A percentile compares a stretch with the other conserved stretches of the same genome.
These are phyloP conservation scores for Dasyornis broadbenti DNA, from an alignment of 2,113 vertebrate species.

Conservation along the genomic window DNA sequence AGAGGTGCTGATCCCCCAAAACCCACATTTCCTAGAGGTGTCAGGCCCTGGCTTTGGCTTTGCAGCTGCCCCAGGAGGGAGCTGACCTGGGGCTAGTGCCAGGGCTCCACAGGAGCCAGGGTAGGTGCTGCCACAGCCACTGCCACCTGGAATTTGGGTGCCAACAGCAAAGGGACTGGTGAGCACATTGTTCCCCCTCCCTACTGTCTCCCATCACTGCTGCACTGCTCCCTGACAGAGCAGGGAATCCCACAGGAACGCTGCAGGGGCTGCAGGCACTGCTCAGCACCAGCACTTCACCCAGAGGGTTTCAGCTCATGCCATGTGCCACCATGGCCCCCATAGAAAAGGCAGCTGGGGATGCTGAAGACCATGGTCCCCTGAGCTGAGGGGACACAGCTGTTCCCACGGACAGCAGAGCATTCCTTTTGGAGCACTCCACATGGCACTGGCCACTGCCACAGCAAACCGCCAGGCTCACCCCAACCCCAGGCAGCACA, in stretches of 20 bases:
- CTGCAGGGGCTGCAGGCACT: not conserved
- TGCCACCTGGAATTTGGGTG: not conserved
- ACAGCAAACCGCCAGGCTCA: accelerated
- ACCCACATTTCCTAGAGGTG: too few relatives aligned
- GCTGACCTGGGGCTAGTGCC: not conserved
- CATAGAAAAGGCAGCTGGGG: not conserved
- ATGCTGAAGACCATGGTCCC: not conserved
- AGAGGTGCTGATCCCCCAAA: not conserved
- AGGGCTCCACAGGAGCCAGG: accelerated
- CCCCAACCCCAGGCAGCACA: not conserved
- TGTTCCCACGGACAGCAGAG: not conserved
- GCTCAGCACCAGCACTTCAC: not conserved
- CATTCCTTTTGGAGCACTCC: not conserved
- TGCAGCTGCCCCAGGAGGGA: not conserved
- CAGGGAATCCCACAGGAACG: not conserved
- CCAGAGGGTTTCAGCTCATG: accelerated
- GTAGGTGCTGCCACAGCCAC: not conserved
- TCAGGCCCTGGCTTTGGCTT: accelerated
- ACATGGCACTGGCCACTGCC: not conserved
- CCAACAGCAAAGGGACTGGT: not conserved
- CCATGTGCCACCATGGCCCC: not conserved
- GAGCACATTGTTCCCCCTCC: not conserved
- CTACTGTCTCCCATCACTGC: not conserved
- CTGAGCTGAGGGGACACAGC: not conserved
- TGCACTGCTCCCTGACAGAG: not conserved